A percentile compares a stretch with the other conserved stretches of the same genome.
phyloP scores from a whole-genome alignment of 2,888 invertebrate genomes.

The Drosophila diplacantha region DNA sequence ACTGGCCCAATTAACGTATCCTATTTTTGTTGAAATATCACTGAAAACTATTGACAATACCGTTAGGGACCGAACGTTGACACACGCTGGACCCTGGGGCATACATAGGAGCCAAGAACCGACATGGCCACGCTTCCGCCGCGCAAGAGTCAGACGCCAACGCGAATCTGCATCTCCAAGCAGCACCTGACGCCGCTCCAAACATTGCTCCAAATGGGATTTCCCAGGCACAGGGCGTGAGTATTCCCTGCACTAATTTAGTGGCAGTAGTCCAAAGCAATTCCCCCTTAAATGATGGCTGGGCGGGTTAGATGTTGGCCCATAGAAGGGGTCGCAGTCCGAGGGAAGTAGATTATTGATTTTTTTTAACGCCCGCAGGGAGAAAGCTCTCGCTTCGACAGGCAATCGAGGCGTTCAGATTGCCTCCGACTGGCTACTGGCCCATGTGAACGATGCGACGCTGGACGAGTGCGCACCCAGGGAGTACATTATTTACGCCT shows the following conservation, averaged over 20 bases:
- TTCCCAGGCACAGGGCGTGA: constrained; percentile 92
- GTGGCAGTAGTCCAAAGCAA: not conserved
- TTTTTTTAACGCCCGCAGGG: constrained; percentile 79
- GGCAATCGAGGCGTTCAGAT: constrained; percentile 92
- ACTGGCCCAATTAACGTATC: constrained; percentile 23
- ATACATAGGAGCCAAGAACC: constrained; percentile 6
- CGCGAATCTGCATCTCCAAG: constrained; percentile 80
- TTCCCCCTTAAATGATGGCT: not conserved
- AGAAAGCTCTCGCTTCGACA: constrained; percentile 93
- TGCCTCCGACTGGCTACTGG: constrained; percentile 93
- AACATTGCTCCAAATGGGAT: constrained; percentile 92
- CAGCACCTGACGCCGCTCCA: constrained; percentile 87
- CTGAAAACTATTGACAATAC: constrained; percentile 18
- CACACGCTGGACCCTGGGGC: constrained; percentile 4
- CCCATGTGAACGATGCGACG: constrained; percentile 90
- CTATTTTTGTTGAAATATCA: constrained; percentile 29
- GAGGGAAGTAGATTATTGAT: constrained; percentile 49
- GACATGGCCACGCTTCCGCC: constrained; percentile 88
- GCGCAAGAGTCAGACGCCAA: constrained; percentile 85
- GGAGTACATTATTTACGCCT: constrained; percentile 92
- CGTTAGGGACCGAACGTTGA: not conserved
- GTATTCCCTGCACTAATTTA: constrained; percentile 73
- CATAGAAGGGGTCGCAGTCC: not conserved
- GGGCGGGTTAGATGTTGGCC: not conserved
- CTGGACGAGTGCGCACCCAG: constrained; percentile 87